Percentiles rank a stretch among this genome's conserved stretches.
phyloP scores from a whole-genome alignment of 2,888 invertebrate genomes.

The Griposia aprilina region DNA sequence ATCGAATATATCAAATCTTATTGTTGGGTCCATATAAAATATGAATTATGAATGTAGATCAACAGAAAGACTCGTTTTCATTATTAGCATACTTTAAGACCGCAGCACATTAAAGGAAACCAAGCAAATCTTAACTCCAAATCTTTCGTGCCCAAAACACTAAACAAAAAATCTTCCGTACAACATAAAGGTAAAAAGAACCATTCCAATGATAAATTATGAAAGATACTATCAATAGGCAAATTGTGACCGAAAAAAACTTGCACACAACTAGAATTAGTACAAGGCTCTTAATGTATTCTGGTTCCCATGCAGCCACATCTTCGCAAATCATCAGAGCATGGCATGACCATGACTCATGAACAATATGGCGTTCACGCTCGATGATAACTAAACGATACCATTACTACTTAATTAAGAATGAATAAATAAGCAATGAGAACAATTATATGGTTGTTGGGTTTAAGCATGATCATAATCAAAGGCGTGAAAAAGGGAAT shows the following conservation, averaged over 20 bases:
- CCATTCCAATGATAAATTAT: conserved; percentile 52
- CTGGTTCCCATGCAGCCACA: conserved; percentile 71
- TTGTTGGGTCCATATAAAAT: conserved; percentile 43
- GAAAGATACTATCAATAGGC: conserved; percentile 48
- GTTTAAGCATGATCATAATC: conserved; percentile 43
- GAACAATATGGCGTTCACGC: conserved; percentile 84
- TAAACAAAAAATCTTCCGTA: conserved; percentile 24
- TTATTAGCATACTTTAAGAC: neutral
- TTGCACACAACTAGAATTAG: conserved; percentile 45
- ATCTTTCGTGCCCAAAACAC: neutral
- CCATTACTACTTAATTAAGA: conserved; percentile 74
- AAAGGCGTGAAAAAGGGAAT: conserved; percentile 34
- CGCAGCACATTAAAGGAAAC: neutral
- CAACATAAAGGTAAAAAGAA: conserved; percentile 46
- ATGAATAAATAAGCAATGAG: conserved; percentile 64
- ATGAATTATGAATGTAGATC: conserved; percentile 53
- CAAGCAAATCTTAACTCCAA: neutral
- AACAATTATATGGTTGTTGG: conserved; percentile 70
- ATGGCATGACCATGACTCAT: conserved; percentile 73
- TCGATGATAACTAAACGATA: conserved; percentile 79
- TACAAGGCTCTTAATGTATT: conserved; percentile 51
- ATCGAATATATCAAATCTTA: conserved; percentile 52
- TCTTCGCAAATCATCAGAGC: conserved; percentile 74
- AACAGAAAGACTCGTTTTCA: conserved; percentile 18
- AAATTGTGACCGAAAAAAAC: conserved; percentile 44